Percentiles rank a stretch among this genome's conserved stretches.
Evolutionary conservation across 2,888 invertebrate species (phyloP).

Genomic region (Trichacis sp.): DNA sequence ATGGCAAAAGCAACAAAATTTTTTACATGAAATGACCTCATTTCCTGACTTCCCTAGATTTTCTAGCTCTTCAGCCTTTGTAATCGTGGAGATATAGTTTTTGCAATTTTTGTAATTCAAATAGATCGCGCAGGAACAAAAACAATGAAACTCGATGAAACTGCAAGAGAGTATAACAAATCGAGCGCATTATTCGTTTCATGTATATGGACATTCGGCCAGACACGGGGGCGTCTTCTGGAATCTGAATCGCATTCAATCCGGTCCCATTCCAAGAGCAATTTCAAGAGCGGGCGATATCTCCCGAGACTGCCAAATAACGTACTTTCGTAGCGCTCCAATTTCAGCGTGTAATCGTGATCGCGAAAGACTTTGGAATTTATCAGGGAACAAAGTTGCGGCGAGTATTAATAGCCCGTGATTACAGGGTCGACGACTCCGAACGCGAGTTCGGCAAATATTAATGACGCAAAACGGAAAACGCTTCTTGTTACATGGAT

Average conservation of each 20-base stretch:
- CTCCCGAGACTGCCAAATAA: constrained; percentile 24
- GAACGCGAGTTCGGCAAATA: background rate
- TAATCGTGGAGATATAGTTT: too few species aligned
- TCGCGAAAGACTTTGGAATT: background rate
- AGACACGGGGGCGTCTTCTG: constrained; percentile 39
- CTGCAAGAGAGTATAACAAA: too few species aligned
- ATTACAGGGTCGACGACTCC: background rate
- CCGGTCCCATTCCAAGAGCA: constrained; percentile 31
- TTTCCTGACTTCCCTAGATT: too few species aligned
- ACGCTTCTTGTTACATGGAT: background rate
- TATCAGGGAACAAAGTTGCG: constrained; percentile 4
- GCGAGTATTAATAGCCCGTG: constrained; percentile 9
- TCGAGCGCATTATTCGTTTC: background rate
- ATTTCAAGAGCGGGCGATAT: constrained; percentile 30
- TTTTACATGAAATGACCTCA: background rate
- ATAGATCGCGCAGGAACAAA: too few species aligned
- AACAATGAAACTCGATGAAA: too few species aligned
- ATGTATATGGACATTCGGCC: constrained; percentile 17
- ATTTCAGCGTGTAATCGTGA: constrained; percentile 8
- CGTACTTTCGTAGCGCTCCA: constrained; percentile 8
- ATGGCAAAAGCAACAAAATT: too few species aligned
- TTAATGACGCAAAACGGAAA: background rate
- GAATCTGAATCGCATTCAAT: constrained; percentile 37
- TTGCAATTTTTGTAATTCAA: too few species aligned
- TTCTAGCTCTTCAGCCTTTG: too few species aligned